Evolutionary conservation across 1,140 invertebrate species (phyloP), one percentile per base, ranked within the genome.

Genomic region (Lordiphosa clarofinis): DNA sequence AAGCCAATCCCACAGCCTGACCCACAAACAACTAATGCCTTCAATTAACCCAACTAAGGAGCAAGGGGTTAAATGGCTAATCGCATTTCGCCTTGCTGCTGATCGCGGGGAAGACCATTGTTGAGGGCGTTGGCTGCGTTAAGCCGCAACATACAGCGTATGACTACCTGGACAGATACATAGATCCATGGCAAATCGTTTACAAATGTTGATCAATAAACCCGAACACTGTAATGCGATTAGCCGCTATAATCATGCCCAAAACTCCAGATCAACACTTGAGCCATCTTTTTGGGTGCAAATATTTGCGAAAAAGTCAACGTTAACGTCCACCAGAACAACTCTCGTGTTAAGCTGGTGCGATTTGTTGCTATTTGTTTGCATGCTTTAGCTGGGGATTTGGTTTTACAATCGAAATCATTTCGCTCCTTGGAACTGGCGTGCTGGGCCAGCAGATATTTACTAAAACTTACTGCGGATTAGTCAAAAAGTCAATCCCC

Each of bases 121-220:
- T 13, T 24, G 53, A 61, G 69, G 78, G 78, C 73, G 78, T 78
- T 64, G 37, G 57, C 53, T 82, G 78, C 44, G 78, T 78, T 82
- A 84, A 82, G 78, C 78, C 79, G 63, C 76, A 81, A 39, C 36
- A 60, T 50, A 19, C 33, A 3, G 4, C 10, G 12, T 15, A 2
- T 12, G 24, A 33, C 57, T 86, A 82, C 78, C 78, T 82, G 76
- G 54, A 33, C 55, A 19, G 31, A 50, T 19, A 37, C n/a, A 11
- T 36, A 19, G 49, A 10, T 50, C 74, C 74, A 81, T 79, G 60
- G 15, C 50, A 61, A 79, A 81, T 79, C 70, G 70, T 74, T 79
- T 71, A 84, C 72, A 82, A 84, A 73, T 82, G 76, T 82, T 82
- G 76, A 82, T 82, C 76, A 82, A 84, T 82, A 82, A 84, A 82